Conservation (phyloP, 2,113 vertebrate genomes). For the Ameiurus melas region DNA sequence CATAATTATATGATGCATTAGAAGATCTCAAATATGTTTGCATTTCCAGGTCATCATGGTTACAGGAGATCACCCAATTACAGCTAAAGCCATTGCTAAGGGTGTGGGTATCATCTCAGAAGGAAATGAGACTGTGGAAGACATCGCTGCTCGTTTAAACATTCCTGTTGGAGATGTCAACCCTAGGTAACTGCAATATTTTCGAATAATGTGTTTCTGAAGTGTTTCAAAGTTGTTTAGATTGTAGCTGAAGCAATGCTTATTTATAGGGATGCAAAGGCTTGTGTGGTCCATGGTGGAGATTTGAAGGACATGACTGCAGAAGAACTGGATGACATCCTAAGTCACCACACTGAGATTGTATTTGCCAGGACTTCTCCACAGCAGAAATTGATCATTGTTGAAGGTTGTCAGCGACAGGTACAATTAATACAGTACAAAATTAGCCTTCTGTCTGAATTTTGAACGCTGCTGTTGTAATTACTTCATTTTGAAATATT, state of each 20-base stretch:
- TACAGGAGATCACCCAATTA: slow-evolving; percentile 92
- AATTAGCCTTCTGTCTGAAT: not conserved
- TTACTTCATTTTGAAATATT: not conserved
- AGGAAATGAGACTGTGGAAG: slow-evolving; percentile 91
- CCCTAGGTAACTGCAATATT: slow-evolving; percentile 74
- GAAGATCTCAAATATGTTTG: slow-evolving; percentile 22
- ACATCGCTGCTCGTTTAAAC: slow-evolving; percentile 87
- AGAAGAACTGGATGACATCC: slow-evolving; percentile 80
- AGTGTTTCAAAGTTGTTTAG: not conserved
- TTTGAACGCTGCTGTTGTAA: not conserved
- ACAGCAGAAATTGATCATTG: slow-evolving; percentile 92
- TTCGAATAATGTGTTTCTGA: not conserved
- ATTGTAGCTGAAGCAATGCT: slow-evolving; percentile 1
- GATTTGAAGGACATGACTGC: slow-evolving; percentile 85
- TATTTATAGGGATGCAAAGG: slow-evolving; percentile 84
- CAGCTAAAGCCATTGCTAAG: slow-evolving; percentile 92
- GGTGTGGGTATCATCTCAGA: slow-evolving; percentile 94
- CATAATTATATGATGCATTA: not conserved
- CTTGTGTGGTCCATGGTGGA: slow-evolving; percentile 85
- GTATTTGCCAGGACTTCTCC: slow-evolving; percentile 91
- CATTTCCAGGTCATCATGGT: slow-evolving; percentile 89
- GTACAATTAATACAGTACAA: slow-evolving; percentile 62
- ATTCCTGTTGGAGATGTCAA: slow-evolving; percentile 87
- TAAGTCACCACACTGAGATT: slow-evolving; percentile 86
- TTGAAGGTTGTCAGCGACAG: slow-evolving; percentile 93